phyloP scores from a whole-genome alignment of 1,140 invertebrate species.

The Aphis gossypii region DNA sequence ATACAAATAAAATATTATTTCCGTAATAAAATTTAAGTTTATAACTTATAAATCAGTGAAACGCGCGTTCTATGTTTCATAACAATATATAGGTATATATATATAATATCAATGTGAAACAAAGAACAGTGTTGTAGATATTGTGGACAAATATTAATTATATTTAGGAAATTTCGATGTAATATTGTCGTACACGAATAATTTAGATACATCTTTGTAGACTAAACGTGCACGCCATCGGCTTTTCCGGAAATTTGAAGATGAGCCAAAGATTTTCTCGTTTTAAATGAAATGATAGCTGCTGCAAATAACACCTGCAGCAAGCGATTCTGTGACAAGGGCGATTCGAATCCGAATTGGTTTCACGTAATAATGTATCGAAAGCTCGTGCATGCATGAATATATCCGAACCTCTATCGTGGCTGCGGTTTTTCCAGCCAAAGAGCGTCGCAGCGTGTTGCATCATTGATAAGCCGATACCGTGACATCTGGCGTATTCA shows the following conservation, averaged over 20 bases:
- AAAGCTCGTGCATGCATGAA: neutral
- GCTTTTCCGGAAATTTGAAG: neutral
- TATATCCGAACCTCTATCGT: neutral
- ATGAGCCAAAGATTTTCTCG: too few relatives aligned
- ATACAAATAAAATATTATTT: constrained; percentile 33
- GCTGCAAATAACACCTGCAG: neutral
- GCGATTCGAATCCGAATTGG: neutral
- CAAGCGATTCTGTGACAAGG: neutral
- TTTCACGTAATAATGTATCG: neutral
- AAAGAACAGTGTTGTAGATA: neutral
- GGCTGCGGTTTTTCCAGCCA: neutral
- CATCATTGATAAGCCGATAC: constrained; percentile 49
- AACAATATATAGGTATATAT: neutral
- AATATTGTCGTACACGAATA: neutral
- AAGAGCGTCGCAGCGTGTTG: constrained; percentile 2
- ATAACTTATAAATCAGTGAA: constrained; percentile 13
- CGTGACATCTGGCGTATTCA: constrained; percentile 30
- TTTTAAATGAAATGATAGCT: neutral
- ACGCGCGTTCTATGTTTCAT: neutral
- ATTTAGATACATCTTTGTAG: too few relatives aligned
- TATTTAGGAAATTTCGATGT: neutral
- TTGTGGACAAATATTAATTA: neutral
- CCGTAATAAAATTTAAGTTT: constrained; percentile 17
- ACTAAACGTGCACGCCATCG: neutral
- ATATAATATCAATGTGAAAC: neutral